Evolutionary conservation across 2,113 vertebrate species (phyloP), one percentile per base, ranked within the genome.

Genomic region (Hydropotes inermis): DNA sequence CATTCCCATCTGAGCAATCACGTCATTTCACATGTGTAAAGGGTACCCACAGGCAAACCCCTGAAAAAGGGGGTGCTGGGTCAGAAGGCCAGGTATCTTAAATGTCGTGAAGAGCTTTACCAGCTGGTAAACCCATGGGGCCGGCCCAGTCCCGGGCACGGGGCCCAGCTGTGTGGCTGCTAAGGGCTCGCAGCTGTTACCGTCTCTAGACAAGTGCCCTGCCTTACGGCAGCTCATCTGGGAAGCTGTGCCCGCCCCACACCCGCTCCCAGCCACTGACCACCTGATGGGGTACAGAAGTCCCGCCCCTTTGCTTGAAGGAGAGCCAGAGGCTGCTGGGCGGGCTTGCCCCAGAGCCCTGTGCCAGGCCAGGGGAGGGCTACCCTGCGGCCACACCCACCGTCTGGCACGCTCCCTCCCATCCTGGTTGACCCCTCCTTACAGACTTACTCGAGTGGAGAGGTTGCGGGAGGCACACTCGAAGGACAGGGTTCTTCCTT

Each of bases 231-330:
- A 61, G 55, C 27, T 54, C 23, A 43, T 43, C 91, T 10, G 14
- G 19, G 36, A 45, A 64, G 19, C 1, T 67, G 30, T 33, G 15
- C 30, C 21, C 0, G 0, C 11, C 6, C 45, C 30, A 61, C 47
- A 33, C 47, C 28, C 19, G 5, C 39, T 13, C 14, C n/a, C 2
- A 36, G 76, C 58, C 85, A 50, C 6, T 16, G 30, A 19, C 27
- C 25, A 8, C 43, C 55, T 33, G 28, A 27, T 15, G 19, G 27
- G 19, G 12, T 25, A 33, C 1, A 16, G 33, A 55, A 70, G 33
- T 14, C 25, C 30, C 14, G 13, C 8, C 25, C 60, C 25, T n/a
- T 76, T 17, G 54, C 43, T 19, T n/a, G 60, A 74, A 76, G 33
- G 43, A n/a, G 6, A 33, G 39, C 47, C 50, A 83, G 81, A 28